Percentiles rank a stretch among this genome's conserved stretches.
These are phyloP conservation scores for Agrochola lota DNA, from an alignment of 2,888 invertebrate species.

Conservation along the genomic window DNA sequence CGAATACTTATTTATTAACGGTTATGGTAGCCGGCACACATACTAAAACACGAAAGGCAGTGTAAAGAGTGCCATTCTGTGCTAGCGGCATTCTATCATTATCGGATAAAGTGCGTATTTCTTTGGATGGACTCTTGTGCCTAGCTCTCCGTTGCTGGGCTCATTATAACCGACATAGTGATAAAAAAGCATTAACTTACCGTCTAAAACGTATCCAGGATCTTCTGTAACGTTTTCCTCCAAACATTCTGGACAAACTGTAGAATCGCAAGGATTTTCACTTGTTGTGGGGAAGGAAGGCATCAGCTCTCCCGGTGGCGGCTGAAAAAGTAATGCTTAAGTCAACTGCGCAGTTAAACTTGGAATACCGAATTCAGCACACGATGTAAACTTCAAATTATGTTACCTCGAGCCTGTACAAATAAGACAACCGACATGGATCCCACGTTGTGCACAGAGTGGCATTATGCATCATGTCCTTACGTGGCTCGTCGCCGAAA, in stretches of 20 bases:
- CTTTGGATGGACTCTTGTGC: neutral
- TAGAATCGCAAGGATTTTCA: slow-evolving; percentile 84
- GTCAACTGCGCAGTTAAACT: slow-evolving; percentile 7
- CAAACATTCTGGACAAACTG: slow-evolving; percentile 83
- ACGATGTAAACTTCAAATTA: neutral
- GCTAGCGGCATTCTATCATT: too few species aligned
- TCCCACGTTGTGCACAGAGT: slow-evolving; percentile 87
- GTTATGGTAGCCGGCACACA: neutral
- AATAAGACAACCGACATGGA: slow-evolving; percentile 85
- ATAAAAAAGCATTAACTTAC: slow-evolving; percentile 1
- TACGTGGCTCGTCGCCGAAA: slow-evolving; percentile 87
- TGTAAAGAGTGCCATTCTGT: too few species aligned
- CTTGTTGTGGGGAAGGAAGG: slow-evolving; percentile 84
- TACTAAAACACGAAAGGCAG: too few species aligned
- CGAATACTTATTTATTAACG: neutral
- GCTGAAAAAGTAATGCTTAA: slow-evolving; percentile 70
- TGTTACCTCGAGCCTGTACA: slow-evolving; percentile 87
- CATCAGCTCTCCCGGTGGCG: slow-evolving; percentile 83
- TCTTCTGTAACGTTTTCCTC: slow-evolving; percentile 77
- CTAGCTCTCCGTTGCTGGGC: neutral
- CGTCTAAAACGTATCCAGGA: neutral
- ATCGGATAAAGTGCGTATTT: neutral
- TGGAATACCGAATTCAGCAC: neutral
- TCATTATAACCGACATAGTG: neutral
- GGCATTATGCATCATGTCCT: slow-evolving; percentile 86